phyloP scores from a whole-genome alignment of 1,140 invertebrate genomes.

The Parapsyche elsis region DNA sequence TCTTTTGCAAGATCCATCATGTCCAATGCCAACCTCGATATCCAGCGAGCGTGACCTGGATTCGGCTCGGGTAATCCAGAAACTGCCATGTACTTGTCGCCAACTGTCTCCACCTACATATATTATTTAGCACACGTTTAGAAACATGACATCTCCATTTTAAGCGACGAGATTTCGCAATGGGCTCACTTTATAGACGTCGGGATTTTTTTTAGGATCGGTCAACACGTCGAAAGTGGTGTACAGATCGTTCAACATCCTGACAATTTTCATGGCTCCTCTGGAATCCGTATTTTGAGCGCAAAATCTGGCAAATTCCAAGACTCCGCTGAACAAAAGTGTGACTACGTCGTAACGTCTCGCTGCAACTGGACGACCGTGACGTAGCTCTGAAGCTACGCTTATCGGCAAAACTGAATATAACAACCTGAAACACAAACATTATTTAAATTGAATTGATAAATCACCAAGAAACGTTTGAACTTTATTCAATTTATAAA shows the following conservation, averaged over 20 bases:
- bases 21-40: slow-evolving; percentile 91
- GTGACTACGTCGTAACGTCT: slow-evolving; percentile 89
- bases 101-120: slow-evolving; percentile 96
- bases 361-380: slow-evolving; percentile 88
- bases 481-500: no score
- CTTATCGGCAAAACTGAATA: slow-evolving; percentile 94
- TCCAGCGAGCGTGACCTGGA: slow-evolving; percentile 90
- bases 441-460: neutral
- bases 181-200: slow-evolving; percentile 89
- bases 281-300: slow-evolving; percentile 85
- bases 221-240: slow-evolving; percentile 92
- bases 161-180: neutral
- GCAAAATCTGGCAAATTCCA: slow-evolving; percentile 91
- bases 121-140: neutral
- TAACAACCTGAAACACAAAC: slow-evolving; percentile 75
- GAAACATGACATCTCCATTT: neutral
- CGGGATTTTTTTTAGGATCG: slow-evolving; percentile 89
- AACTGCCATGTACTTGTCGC: slow-evolving; percentile 99
- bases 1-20: slow-evolving; percentile 95
- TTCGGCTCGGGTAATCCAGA: slow-evolving; percentile 95
- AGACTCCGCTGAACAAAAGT: slow-evolving; percentile 93
- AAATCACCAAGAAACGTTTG: neutral
- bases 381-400: slow-evolving; percentile 92
- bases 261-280: slow-evolving; percentile 93
- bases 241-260: slow-evolving; percentile 91